phyloP scores from a whole-genome alignment of 2,888 invertebrate genomes.

The Esperia sulphurella region DNA sequence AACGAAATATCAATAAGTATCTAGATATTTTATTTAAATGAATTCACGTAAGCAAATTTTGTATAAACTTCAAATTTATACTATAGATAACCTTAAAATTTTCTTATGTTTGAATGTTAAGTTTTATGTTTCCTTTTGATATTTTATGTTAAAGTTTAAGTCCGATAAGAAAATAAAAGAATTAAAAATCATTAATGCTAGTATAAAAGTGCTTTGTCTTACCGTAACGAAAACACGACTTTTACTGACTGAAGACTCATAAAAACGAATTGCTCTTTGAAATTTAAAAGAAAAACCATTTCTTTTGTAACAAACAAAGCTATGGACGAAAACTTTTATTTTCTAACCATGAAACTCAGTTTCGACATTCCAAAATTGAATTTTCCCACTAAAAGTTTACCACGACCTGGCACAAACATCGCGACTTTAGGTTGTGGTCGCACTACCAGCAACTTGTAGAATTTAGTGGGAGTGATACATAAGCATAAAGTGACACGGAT shows the following conservation, averaged over 20 bases:
- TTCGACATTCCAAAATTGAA: not conserved
- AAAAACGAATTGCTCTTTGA: not conserved
- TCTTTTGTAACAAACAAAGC: not conserved
- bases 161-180: too few species aligned
- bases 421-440: not conserved
- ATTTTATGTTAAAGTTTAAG: too few species aligned
- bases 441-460: not conserved
- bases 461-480: not conserved
- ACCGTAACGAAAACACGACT: not conserved
- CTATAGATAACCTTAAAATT: too few species aligned
- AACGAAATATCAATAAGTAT: too few species aligned
- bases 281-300: not conserved
- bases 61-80: too few species aligned
- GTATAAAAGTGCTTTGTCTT: not conserved
- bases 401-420: not conserved
- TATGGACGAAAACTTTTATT: not conserved
- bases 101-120: too few species aligned
- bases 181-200: too few species aligned
- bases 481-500: too few species aligned
- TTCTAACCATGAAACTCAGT: not conserved
- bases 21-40: too few species aligned
- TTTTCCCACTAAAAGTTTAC: not conserved
- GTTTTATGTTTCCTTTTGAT: too few species aligned
- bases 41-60: too few species aligned
- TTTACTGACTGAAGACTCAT: not conserved